Percentiles rank a stretch among this genome's conserved stretches.
Evolutionary conservation across 2,113 vertebrate genomes (phyloP).

Genomic region (Corythoichthys haematopterus): DNA sequence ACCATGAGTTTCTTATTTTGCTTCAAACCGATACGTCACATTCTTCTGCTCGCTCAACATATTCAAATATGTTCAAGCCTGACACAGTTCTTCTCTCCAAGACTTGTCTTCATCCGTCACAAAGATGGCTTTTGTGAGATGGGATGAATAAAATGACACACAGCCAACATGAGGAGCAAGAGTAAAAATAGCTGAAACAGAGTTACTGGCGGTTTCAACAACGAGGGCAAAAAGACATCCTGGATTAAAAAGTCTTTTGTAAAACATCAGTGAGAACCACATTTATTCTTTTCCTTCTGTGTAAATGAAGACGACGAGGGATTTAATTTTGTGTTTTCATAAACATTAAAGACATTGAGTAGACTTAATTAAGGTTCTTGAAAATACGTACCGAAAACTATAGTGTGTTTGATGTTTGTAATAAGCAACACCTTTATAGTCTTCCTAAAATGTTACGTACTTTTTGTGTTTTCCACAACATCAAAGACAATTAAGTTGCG

Average conservation of each 20-base stretch:
- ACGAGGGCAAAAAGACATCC: neutral
- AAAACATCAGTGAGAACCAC: neutral
- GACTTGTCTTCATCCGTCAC: neutral
- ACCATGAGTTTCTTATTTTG: neutral
- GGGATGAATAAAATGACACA: constrained; percentile 6
- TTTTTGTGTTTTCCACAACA: neutral
- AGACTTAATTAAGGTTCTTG: neutral
- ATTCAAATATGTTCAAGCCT: neutral
- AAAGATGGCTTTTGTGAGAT: constrained; percentile 2
- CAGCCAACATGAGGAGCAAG: neutral
- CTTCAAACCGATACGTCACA: neutral
- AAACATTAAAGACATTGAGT: neutral
- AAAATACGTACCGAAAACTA: neutral
- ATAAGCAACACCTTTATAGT: neutral
- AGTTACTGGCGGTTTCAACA: neutral
- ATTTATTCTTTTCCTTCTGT: neutral
- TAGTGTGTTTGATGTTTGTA: neutral
- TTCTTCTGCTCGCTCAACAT: neutral
- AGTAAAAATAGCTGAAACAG: constrained; percentile 3
- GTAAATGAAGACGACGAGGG: neutral
- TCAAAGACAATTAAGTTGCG: neutral
- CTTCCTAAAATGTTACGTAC: neutral
- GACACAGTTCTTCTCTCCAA: constrained; percentile 1
- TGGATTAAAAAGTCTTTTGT: neutral
- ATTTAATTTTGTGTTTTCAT: neutral